Conservation (phyloP, 2,113 vertebrate species). For the Tragelaphus imberbis region DNA sequence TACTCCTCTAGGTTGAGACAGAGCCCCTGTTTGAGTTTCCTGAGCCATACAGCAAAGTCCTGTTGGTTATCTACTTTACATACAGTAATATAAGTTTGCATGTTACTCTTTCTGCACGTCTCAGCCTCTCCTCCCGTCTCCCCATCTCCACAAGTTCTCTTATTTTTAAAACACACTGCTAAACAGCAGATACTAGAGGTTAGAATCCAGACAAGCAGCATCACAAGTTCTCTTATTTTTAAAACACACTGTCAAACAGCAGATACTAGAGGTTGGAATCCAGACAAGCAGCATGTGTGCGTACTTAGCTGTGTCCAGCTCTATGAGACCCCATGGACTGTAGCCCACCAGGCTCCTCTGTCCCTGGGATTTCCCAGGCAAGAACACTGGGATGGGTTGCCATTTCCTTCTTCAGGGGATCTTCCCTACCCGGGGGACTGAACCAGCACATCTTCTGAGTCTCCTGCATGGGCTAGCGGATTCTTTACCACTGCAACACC, state of each 20-base stretch:
- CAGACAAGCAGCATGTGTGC: rapidly evolving
- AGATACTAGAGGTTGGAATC: not conserved
- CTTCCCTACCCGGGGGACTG: not conserved
- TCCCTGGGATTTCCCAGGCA: not conserved
- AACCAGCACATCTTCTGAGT: not conserved
- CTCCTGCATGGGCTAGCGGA: not conserved
- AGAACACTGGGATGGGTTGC: not conserved
- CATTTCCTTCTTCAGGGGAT: not conserved
- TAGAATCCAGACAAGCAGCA: not conserved
- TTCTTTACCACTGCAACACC: not conserved
- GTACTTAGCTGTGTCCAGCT: not conserved
- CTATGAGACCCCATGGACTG: not conserved
- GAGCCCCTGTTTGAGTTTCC: not conserved
- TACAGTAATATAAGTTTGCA: not conserved
- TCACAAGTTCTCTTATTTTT: not conserved
- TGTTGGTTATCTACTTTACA: not conserved
- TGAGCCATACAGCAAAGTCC: not conserved
- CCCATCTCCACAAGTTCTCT: not conserved
- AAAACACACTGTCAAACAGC: not conserved
- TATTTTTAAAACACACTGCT: not conserved
- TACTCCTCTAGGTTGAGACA: not conserved
- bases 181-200: not conserved
- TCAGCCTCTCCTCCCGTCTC: not conserved
- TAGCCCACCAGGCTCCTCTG: not conserved
- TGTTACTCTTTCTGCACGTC: not conserved